Evolutionary conservation across 2,797 vertebrate species (phyloP), one percentile per base, ranked within the genome.

Genomic region (Chelon labrosus): DNA sequence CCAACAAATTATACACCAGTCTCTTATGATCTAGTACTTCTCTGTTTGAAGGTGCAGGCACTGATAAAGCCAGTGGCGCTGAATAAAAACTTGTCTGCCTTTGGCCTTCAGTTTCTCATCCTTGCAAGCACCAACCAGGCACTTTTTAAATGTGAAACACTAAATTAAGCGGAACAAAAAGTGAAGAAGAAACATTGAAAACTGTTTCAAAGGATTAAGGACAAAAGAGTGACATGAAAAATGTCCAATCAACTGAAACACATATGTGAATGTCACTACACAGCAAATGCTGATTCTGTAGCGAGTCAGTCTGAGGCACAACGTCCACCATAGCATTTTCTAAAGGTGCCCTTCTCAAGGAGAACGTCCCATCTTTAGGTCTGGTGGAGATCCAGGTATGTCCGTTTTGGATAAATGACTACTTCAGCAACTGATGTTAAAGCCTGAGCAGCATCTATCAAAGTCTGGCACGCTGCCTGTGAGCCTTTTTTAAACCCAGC

Each of bases 321-420:
- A 58, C 9, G 51, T 69, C 75, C 79, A 88, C 63, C 62, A 22
- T 52, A 65, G 86, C 79, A 70, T 82, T 78, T 89, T 87, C 57
- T 84, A 77, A 86, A 90, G 88, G 86, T 92, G 90, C 79, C 89
- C 81, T 85, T 91, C 76, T 85, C 67, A 79, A 77, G 82, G 88
- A 83, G 67, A 85, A 65, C 58, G 38, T 62, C 62, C 70, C 80
- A 64, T 78, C 74, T 84, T 87, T 88, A 78, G 66, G 56, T 83
- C 84, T 90, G 82, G 86, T 89, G 71, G 62, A 59, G 83, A 82
- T 89, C 85, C 86, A 90, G 85, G 76, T 81, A 77, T 75, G 66
- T 86, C 80, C 37, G 0, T 59, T 84, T 77, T 73, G 73, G 79
- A 90, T 88, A 92, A 91, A 93, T 88, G 82, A 82, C 83, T 85